These are phyloP conservation scores for Cantharis nigra DNA, from an alignment of 2,888 invertebrate species.

Conservation along the genomic window DNA sequence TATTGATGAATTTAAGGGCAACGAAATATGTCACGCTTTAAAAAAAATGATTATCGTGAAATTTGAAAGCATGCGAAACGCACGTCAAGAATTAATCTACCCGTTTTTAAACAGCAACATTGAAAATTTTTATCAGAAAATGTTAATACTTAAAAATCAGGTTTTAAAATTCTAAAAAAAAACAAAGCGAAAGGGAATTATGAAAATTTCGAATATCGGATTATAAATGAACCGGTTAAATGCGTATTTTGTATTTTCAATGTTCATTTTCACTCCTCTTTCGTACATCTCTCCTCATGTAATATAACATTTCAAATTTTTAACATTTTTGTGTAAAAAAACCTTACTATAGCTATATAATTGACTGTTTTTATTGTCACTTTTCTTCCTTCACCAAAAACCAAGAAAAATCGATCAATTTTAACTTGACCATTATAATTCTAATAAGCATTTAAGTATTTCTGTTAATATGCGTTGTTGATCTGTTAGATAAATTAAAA, in stretches of 20 bases:
- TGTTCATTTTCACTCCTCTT: conserved; percentile 29
- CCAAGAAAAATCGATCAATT: conserved; percentile 21
- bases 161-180: neutral
- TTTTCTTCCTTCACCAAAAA: neutral
- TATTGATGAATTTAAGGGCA: neutral
- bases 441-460: conserved; percentile 35
- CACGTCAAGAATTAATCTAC: neutral
- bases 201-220: neutral
- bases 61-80: neutral
- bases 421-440: conserved; percentile 26
- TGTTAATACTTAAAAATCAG: neutral
- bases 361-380: conserved; percentile 21
- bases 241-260: conserved; percentile 28
- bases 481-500: conserved; percentile 48
- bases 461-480: conserved; percentile 49
- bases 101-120: neutral
- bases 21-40: neutral
- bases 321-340: conserved; percentile 23
- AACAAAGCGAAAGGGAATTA: neutral
- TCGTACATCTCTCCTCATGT: conserved; percentile 22
- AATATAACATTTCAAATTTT: conserved; percentile 28
- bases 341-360: conserved; percentile 18
- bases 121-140: neutral
- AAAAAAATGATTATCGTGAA: neutral
- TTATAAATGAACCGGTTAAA: conserved; percentile 13